Conservation (phyloP, 2,888 invertebrate species). For the Agrochola lota region DNA sequence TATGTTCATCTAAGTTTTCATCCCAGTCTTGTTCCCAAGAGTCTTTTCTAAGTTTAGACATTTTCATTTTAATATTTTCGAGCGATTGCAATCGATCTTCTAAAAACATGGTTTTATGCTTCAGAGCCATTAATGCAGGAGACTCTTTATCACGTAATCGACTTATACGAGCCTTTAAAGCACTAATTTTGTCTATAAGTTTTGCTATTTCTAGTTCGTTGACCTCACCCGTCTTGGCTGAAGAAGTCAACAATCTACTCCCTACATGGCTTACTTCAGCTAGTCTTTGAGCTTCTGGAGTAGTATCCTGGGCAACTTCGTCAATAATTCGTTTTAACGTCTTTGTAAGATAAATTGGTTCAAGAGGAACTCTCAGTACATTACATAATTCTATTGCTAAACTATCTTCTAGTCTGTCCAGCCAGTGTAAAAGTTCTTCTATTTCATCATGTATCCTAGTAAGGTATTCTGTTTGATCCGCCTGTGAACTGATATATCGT, state of each 20-base stretch:
- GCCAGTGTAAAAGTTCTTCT: constrained; percentile 75
- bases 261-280: constrained; percentile 44
- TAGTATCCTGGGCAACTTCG: constrained; percentile 58
- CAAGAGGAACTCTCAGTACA: constrained; percentile 59
- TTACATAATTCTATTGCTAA: constrained; percentile 68
- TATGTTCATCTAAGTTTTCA: constrained; percentile 15
- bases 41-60: constrained; percentile 59
- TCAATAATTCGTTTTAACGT: constrained; percentile 66
- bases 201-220: constrained; percentile 65
- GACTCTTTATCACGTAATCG: constrained; percentile 61
- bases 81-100: constrained; percentile 70
- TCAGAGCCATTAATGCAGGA: constrained; percentile 65
- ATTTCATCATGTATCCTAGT: constrained; percentile 67
- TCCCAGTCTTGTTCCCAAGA: not conserved
- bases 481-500: constrained; percentile 58
- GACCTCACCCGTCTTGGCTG: constrained; percentile 27
- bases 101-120: constrained; percentile 72
- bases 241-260: constrained; percentile 21
- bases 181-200: constrained; percentile 68
- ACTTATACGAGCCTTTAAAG: constrained; percentile 66
- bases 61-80: constrained; percentile 67
- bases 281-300: constrained; percentile 52
- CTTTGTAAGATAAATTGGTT: constrained; percentile 63
- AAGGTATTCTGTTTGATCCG: constrained; percentile 70
- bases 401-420: constrained; percentile 71